Evolutionary conservation across 2,797 vertebrate species (phyloP), one percentile per base, ranked within the genome.

Genomic region (Sparidentex hasta): DNA sequence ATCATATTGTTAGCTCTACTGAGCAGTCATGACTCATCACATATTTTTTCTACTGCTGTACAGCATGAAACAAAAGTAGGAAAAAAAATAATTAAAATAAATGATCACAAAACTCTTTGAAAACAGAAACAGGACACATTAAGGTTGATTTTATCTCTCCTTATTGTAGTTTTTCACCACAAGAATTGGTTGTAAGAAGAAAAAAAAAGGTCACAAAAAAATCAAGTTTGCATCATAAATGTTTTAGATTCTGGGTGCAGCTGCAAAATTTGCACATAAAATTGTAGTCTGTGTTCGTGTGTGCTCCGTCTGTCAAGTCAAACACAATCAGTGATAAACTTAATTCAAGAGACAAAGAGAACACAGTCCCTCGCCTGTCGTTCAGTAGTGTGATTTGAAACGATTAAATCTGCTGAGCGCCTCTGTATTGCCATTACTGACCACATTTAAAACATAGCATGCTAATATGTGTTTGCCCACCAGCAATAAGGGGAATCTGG

Each of bases 401-500:
- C 57, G 1, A 72, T 69, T 52, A 29, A 74, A 76, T 69, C 1
- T 25, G 23, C 44, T 59, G 23, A 59, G 51, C 68, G 59, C 62
- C 76, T 71, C 59, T 54, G 70, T 43, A 67, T 52, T 81, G n/a
- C 58, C 57, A 61, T 59, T 38, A 54, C 2, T 41, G 61, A 78
- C 55, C 48, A 68, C 65, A 66, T 86, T 76, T 65, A 58, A 85
- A 82, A 64, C 54, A 48, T 51, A 41, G 55, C 70, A 76, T 46
- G 51, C 72, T 77, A 56, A 82, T 76, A 59, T 70, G 38, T 68
- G 23, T 68, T 27, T 74, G 67, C 85, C 85, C 78, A 83, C 41
- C 25, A 76, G 84, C 84, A 82, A 76, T 64, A 81, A 20, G 23
- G 79, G 58, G 66, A 81, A 89, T 87, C 84, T 92, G 87, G 80